Evolutionary conservation across 2,797 vertebrate genomes (phyloP).

Genomic region (Prunella strophiata): DNA sequence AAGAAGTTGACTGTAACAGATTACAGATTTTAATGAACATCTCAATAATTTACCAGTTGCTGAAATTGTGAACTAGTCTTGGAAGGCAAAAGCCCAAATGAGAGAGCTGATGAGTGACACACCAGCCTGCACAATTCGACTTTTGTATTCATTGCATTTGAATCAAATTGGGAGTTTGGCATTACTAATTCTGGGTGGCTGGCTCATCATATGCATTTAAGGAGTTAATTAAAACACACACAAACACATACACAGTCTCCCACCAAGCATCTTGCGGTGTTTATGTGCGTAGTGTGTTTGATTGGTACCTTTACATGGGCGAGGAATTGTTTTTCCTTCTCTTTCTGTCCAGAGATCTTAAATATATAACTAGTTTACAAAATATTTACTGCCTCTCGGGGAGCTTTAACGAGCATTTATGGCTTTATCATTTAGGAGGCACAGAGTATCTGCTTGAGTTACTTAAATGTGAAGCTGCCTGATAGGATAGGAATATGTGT

Average conservation of each 20-base stretch:
- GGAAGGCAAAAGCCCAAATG: constrained; percentile 17
- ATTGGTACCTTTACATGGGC: constrained; percentile 55
- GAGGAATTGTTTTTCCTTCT: constrained; percentile 48
- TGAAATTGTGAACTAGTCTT: constrained; percentile 24
- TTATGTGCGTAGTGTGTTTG: constrained; percentile 46
- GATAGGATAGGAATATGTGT: constrained; percentile 19
- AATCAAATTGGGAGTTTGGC: constrained; percentile 63
- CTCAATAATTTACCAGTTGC: constrained; percentile 55
- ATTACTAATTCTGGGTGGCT: constrained; percentile 62
- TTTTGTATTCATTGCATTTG: constrained; percentile 58
- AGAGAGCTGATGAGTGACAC: constrained; percentile 32
- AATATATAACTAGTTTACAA: constrained; percentile 55
- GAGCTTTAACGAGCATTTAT: constrained; percentile 60
- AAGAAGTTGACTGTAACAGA: constrained; percentile 29
- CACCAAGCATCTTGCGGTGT: constrained; percentile 55
- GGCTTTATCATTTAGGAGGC: constrained; percentile 26
- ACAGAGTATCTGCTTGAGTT: constrained; percentile 31
- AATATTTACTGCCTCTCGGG: constrained; percentile 65
- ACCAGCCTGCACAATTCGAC: constrained; percentile 43
- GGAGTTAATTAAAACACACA: constrained; percentile 74
- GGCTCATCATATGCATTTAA: constrained; percentile 64
- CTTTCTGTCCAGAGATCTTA: constrained; percentile 53
- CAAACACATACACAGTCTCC: constrained; percentile 50
- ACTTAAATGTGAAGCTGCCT: constrained; percentile 32
- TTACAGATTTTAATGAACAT: constrained; percentile 60